A percentile compares a stretch with the other conserved stretches of the same genome.
phyloP scores from a whole-genome alignment of 2,113 vertebrate genomes.

The Myiozetetes cayanensis region DNA sequence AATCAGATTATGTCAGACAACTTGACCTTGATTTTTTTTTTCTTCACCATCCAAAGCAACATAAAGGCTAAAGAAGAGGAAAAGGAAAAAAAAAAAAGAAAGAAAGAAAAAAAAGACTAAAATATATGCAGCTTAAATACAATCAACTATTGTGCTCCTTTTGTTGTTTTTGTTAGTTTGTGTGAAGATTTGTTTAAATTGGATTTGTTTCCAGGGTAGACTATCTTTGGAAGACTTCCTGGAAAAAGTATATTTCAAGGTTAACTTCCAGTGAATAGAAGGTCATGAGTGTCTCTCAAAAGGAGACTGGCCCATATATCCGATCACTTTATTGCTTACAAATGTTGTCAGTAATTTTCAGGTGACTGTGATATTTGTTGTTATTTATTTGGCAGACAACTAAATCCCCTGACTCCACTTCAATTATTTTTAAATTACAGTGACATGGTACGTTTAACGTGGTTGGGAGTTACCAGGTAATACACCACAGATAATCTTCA shows the following conservation, averaged over 20 bases:
- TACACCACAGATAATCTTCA: not conserved
- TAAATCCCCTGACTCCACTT: not conserved
- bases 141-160: not conserved
- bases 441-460: not conserved
- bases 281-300: not conserved
- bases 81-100: not conserved
- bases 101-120: not conserved
- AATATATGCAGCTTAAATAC: not conserved
- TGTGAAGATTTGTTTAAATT: not conserved
- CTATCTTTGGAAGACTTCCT: not conserved
- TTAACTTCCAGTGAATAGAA: not conserved
- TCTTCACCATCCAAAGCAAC: not conserved
- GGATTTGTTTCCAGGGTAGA: not conserved
- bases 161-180: not conserved
- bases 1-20: not conserved
- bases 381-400: not conserved
- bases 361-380: not conserved
- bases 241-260: not conserved
- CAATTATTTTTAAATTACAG: not conserved
- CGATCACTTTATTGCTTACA: not conserved
- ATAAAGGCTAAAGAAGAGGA: not conserved
- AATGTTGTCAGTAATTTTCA: not conserved
- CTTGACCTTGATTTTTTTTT: not conserved
- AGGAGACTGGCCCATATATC: not conserved
- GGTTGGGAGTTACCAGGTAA: not conserved